Base-by-base conservation (phyloP, 2,888 invertebrate species). In the Lutraria lutraria region DNA sequence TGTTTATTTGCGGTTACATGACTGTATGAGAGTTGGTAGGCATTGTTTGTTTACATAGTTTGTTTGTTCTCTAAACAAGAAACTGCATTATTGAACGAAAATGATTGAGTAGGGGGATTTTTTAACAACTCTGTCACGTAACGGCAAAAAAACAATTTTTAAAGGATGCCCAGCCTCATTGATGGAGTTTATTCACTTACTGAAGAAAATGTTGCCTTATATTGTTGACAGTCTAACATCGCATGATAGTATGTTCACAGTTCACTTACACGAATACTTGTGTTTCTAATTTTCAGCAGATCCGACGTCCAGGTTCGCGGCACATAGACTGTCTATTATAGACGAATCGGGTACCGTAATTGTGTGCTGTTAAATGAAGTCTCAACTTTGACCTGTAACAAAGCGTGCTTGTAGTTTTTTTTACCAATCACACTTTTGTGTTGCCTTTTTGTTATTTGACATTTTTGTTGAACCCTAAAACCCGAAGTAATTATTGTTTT, bases 351-450 rank as follows among this genome's bases (percentile, higher is more conserved):
- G 76, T 76, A 76, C 34, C 76, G 76, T 76, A 76, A 29, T 19
- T 76, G 76, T 76, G 76, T 76, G 76, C 76, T 34, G 76, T 34
- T 76, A 2, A 43, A 43, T 76, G 31, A 31, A 76, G 13, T 76
- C 76, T 76, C 15, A 34, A 12, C 31, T 31, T 76, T 76, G 2
- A 76, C 76, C 31, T 31, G 63, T 68, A 68, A 68, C 63, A 68
- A 76, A 8, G 76, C 76, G 76, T 76, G 76, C 76, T 76, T 76
- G 31, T 76, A 76, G 76, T 31, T n/a, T 76, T 72, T 72, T 34
- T 25, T 31, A 76, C 34, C 76, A 76, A 31, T 76, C 76, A 76
- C 76, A 76, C 76, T 76, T 76, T 76, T 76, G 76, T 76, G 76
- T 76, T 76, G 76, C 76, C 76, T 25, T 25, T n/a, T 25, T 68